These are phyloP conservation scores for Troilus luridus DNA, from an alignment of 2,888 invertebrate genomes.

Conservation along the genomic window DNA sequence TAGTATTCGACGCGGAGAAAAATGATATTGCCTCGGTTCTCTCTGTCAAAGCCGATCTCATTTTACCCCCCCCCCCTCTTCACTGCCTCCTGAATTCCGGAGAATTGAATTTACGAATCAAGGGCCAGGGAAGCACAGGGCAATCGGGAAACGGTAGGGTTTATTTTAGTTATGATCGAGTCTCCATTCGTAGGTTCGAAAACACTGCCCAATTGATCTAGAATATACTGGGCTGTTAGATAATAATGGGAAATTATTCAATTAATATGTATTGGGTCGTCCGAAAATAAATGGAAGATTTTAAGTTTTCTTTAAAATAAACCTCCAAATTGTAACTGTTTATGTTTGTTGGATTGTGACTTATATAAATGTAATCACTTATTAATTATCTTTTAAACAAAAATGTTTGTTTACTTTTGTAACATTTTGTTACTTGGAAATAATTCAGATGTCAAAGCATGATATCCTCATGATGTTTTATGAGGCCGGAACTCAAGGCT, in stretches of 20 bases:
- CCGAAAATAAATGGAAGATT: too few relatives aligned
- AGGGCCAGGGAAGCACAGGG: background rate
- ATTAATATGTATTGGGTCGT: too few relatives aligned
- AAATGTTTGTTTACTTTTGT: too few relatives aligned
- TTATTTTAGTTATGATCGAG: background rate
- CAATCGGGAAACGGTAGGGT: background rate
- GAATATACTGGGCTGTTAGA: background rate
- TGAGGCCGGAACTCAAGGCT: too few relatives aligned
- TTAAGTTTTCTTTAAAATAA: too few relatives aligned
- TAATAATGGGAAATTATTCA: background rate
- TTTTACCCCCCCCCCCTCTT: background rate
- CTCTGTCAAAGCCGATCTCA: slow-evolving; percentile 46
- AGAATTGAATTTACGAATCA: slow-evolving; percentile 31
- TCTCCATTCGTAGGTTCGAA: background rate
- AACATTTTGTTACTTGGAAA: too few relatives aligned
- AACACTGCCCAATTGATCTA: background rate
- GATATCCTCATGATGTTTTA: too few relatives aligned
- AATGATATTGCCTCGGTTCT: slow-evolving; percentile 28
- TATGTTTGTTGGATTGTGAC: too few relatives aligned
- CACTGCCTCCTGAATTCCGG: background rate
- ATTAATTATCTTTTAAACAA: too few relatives aligned
- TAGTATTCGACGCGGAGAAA: slow-evolving; percentile 29
- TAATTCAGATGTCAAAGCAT: too few relatives aligned
- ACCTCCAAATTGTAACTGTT: too few relatives aligned
- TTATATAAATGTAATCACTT: too few relatives aligned